These are phyloP conservation scores for Neopipo cinnamomea DNA, from an alignment of 2,113 vertebrate genomes.

Conservation along the genomic window DNA sequence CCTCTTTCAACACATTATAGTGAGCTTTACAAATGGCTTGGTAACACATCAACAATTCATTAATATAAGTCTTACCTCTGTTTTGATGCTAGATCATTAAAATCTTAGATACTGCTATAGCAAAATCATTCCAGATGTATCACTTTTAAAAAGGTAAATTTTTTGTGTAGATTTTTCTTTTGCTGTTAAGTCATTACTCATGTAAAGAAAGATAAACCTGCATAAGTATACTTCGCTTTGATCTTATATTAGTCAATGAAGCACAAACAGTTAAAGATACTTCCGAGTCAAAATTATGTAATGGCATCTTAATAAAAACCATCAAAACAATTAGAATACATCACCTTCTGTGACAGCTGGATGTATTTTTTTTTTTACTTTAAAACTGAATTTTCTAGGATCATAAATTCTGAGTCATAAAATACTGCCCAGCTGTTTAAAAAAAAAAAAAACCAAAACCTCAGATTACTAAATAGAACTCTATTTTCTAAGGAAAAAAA, in stretches of 20 bases:
- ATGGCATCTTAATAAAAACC: conserved; percentile 60
- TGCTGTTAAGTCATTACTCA: conserved; percentile 23
- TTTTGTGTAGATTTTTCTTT: conserved; percentile 48
- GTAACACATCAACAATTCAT: conserved; percentile 11
- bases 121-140: conserved; percentile 33
- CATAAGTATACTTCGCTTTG: conserved; percentile 10
- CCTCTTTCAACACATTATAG: background rate
- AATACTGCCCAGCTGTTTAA: conserved; percentile 21
- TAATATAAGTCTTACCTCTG: conserved; percentile 60
- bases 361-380: conserved; percentile 52
- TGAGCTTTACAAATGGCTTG: conserved; percentile 41
- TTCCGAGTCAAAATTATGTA: conserved; percentile 47
- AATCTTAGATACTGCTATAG: conserved; percentile 53
- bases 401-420: conserved; percentile 62
- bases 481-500: background rate
- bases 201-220: conserved; percentile 26
- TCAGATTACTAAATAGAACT: conserved; percentile 58
- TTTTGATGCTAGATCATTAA: conserved; percentile 63
- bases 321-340: conserved; percentile 68
- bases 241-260: conserved; percentile 52
- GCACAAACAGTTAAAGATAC: conserved; percentile 64
- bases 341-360: conserved; percentile 59
- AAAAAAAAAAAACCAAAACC: conserved; percentile 46
- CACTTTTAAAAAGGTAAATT: background rate
- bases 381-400: conserved; percentile 48